Conservation (phyloP, 2,113 vertebrate genomes). For the Brachionichthys hirsutus region DNA sequence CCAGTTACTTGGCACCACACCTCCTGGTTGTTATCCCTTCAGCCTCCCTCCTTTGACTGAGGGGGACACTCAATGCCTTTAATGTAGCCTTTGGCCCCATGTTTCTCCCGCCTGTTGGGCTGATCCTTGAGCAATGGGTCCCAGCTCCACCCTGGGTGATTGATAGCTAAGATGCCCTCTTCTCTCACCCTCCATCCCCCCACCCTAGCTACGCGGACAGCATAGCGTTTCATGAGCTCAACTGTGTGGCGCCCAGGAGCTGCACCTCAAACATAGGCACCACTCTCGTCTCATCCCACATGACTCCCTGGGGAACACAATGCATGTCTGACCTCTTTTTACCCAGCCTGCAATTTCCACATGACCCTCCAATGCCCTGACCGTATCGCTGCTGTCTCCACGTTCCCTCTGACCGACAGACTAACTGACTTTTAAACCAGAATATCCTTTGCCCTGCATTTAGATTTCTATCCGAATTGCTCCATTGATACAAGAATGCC, state of each 20-base stretch:
- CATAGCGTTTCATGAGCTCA: conserved; percentile 85
- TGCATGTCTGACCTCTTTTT: conserved; percentile 70
- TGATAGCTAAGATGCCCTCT: conserved; percentile 82
- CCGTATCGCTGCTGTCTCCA: conserved; percentile 23
- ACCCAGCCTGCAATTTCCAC: conserved; percentile 41
- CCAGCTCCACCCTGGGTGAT: conserved; percentile 79
- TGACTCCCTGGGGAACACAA: conserved; percentile 71
- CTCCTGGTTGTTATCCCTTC: conserved; percentile 87
- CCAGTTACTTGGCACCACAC: conserved; percentile 87
- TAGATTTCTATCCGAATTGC: background rate
- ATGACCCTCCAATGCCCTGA: conserved; percentile 50
- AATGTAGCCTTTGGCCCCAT: conserved; percentile 79
- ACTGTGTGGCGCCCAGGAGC: conserved; percentile 83
- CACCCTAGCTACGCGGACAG: conserved; percentile 70
- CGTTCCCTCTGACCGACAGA: conserved; percentile 30
- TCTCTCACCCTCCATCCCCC: conserved; percentile 72
- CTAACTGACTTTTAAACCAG: conserved; percentile 11
- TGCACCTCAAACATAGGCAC: conserved; percentile 80
- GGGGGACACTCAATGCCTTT: conserved; percentile 80
- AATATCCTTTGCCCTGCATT: conserved; percentile 12
- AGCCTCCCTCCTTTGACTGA: conserved; percentile 61
- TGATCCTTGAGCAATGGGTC: conserved; percentile 55
- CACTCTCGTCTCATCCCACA: conserved; percentile 73
- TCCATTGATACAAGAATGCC: too few species aligned
- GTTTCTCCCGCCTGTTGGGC: conserved; percentile 62